phyloP scores from a whole-genome alignment of 2,888 invertebrate species.

The Sinodicranocentrus sp. region DNA sequence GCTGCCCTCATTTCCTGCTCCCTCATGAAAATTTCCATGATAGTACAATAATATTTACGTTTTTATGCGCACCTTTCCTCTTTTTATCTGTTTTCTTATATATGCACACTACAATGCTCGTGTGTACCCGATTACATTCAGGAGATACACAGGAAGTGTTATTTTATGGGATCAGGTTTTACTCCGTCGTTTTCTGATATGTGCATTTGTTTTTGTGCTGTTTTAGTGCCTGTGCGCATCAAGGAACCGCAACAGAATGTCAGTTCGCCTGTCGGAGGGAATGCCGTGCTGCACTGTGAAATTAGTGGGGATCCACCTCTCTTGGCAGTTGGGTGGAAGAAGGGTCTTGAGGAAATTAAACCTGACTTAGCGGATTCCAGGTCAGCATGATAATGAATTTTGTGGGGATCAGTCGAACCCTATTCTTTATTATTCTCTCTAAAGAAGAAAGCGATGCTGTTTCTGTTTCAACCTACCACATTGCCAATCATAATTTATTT shows the following conservation, averaged over 20 bases:
- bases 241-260: conserved; percentile 72
- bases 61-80: conserved; percentile 41
- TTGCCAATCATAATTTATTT: too few species aligned
- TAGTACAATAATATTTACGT: conserved; percentile 52
- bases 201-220: not conserved
- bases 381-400: conserved; percentile 51
- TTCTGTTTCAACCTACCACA: too few species aligned
- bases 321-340: conserved; percentile 74
- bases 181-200: too few species aligned
- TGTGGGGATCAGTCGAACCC: too few species aligned
- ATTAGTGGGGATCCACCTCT: conserved; percentile 76
- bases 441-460: too few species aligned
- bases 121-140: too few species aligned
- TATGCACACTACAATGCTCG: not conserved
- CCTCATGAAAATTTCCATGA: conserved; percentile 9
- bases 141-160: too few species aligned
- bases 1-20: not conserved
- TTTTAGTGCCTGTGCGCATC: conserved; percentile 72
- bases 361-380: conserved; percentile 68
- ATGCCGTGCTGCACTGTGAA: conserved; percentile 74
- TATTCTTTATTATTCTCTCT: too few species aligned
- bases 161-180: too few species aligned
- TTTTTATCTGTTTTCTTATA: not conserved
- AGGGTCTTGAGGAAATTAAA: conserved; percentile 72
- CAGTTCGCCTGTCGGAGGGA: conserved; percentile 73